Evolutionary conservation across 2,113 vertebrate species (phyloP).

Genomic region (Tor tambroides): DNA sequence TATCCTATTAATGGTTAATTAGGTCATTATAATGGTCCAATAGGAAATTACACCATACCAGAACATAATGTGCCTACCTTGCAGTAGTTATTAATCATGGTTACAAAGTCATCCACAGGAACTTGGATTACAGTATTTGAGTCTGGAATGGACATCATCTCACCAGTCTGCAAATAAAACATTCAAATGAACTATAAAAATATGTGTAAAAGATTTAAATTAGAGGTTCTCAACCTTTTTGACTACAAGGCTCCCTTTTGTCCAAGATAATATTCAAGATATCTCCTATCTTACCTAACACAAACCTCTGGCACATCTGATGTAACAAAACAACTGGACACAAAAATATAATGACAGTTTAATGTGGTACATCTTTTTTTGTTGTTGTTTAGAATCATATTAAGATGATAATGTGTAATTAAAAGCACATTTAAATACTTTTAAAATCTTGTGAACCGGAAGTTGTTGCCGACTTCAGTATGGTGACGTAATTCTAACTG

Average conservation of each 20-base stretch:
- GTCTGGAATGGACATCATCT: slow-evolving; percentile 75
- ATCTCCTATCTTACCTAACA: background rate
- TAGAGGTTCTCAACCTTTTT: background rate
- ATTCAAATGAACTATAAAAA: background rate
- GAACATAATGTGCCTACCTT: slow-evolving; percentile 73
- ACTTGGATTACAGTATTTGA: slow-evolving; percentile 79
- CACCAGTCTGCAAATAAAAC: slow-evolving; percentile 70
- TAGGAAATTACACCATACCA: background rate
- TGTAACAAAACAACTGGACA: background rate
- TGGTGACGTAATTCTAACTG: no score
- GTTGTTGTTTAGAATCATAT: background rate
- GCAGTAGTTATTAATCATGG: slow-evolving; percentile 76
- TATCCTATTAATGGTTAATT: slow-evolving; percentile 28
- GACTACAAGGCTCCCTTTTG: background rate
- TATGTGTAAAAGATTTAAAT: background rate
- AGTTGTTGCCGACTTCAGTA: no score
- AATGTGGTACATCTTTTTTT: background rate
- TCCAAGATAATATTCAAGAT: background rate
- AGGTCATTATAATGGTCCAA: slow-evolving; percentile 15
- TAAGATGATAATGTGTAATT: background rate
- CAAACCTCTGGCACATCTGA: background rate
- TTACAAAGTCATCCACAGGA: slow-evolving; percentile 77
- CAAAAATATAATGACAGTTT: background rate
- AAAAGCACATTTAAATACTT: background rate
- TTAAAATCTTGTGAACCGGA: no score